Percentiles rank a stretch among this genome's conserved stretches.
Conservation (phyloP, 1,140 invertebrate genomes). For the Bombyx mori region DNA sequence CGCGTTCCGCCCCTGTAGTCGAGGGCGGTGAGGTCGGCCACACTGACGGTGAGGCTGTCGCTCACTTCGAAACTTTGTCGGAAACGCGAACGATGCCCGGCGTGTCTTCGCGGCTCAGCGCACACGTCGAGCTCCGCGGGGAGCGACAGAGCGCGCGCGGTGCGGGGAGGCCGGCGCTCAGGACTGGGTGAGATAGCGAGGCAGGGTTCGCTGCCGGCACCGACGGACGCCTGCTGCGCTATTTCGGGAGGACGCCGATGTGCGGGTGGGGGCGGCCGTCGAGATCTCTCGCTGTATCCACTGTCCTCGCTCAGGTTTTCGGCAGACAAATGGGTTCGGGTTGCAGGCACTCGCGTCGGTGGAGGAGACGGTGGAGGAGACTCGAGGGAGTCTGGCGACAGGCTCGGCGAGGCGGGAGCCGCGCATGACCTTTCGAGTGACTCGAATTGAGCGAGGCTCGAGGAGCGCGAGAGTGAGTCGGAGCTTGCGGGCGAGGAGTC, state of each 20-base stretch:
- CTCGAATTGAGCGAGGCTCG: slow-evolving; percentile 85
- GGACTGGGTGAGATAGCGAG: slow-evolving; percentile 42
- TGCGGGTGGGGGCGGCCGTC: slow-evolving; percentile 44
- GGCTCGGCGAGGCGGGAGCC: slow-evolving; percentile 59
- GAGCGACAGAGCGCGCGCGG: slow-evolving; percentile 63
- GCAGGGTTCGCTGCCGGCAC: slow-evolving; percentile 51
- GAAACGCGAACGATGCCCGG: slow-evolving; percentile 48
- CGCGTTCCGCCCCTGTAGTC: slow-evolving; percentile 55
- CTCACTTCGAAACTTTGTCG: slow-evolving; percentile 59
- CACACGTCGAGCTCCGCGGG: slow-evolving; percentile 69
- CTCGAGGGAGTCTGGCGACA: slow-evolving; percentile 50
- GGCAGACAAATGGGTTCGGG: slow-evolving; percentile 73
- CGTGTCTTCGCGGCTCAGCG: slow-evolving; percentile 49
- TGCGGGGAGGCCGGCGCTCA: slow-evolving; percentile 49
- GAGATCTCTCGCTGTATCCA: slow-evolving; percentile 74
- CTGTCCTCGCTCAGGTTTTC: slow-evolving; percentile 84
- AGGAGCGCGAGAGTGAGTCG: slow-evolving; percentile 77
- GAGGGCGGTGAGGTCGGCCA: slow-evolving; percentile 63
- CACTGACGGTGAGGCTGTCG: slow-evolving; percentile 62
- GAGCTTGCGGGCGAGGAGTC: slow-evolving; percentile 54
- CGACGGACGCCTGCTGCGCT: slow-evolving; percentile 36
- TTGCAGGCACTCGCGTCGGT: slow-evolving; percentile 35
- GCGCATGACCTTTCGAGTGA: slow-evolving; percentile 80
- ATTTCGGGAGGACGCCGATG: slow-evolving; percentile 43
- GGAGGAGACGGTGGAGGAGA: slow-evolving; percentile 62